Conservation (phyloP, 2,113 vertebrate species). For the Daubentonia madagascariensis region DNA sequence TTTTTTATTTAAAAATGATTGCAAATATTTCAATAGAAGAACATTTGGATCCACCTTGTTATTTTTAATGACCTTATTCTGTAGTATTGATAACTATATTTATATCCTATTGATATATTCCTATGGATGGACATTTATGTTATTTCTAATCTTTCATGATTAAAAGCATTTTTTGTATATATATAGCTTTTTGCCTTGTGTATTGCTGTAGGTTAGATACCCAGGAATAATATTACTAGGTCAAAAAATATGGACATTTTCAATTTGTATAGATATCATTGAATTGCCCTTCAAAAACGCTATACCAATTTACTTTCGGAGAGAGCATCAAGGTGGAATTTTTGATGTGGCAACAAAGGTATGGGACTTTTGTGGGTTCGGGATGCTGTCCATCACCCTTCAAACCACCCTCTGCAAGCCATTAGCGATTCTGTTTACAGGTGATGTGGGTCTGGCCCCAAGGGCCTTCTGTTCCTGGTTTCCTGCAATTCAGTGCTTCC, state of each 20-base stretch:
- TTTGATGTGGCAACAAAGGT: not conserved
- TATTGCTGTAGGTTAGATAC: not conserved
- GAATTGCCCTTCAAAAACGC: not conserved
- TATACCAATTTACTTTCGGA: not conserved
- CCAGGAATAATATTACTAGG: not conserved
- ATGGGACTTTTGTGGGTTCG: not conserved
- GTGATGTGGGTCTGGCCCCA: not conserved
- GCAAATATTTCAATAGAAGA: not conserved
- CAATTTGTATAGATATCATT: not conserved
- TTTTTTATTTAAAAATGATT: not conserved
- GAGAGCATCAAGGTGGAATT: not conserved
- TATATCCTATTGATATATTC: not conserved
- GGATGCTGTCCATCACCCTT: not conserved
- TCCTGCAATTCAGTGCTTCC: not conserved
- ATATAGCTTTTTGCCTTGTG: not conserved
- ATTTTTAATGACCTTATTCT: slow-evolving; percentile 38
- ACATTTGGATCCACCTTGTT: slow-evolving; percentile 6
- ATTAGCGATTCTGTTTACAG: not conserved
- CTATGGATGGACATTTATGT: not conserved
- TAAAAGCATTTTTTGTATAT: not conserved
- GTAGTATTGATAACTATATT: not conserved
- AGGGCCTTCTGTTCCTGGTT: not conserved
- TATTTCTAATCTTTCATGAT: slow-evolving; percentile 24
- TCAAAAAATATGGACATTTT: not conserved
- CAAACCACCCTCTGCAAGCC: not conserved